Conservation (phyloP, 2,797 vertebrate genomes). For the Propithecus deckenii region DNA sequence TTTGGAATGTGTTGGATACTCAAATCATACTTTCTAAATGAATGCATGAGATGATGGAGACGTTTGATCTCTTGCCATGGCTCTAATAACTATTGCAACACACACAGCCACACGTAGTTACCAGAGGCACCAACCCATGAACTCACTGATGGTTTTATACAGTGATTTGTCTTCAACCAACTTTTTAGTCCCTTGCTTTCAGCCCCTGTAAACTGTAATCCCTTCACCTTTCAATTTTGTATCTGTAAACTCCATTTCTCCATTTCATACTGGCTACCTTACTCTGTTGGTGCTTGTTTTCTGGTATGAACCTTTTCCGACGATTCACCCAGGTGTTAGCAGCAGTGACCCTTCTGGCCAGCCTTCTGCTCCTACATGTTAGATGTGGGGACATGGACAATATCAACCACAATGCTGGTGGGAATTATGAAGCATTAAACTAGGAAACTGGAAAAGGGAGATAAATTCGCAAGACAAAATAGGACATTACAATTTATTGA, state of each 20-base stretch:
- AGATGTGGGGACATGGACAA: not conserved
- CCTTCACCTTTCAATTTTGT: not conserved
- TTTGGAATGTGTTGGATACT: not conserved
- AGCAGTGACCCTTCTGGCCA: not conserved
- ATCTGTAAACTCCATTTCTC: not conserved
- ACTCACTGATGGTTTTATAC: not conserved
- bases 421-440: not conserved
- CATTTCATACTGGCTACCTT: not conserved
- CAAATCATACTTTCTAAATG: not conserved
- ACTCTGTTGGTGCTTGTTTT: not conserved
- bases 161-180: not conserved
- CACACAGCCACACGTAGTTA: not conserved
- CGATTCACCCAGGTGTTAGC: not conserved
- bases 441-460: not conserved
- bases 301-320: not conserved
- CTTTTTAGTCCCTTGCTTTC: not conserved
- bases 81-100: not conserved
- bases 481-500: not conserved
- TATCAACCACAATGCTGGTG: not conserved
- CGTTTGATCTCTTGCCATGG: not conserved
- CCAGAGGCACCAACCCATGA: not conserved
- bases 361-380: not conserved
- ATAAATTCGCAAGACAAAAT: not conserved
- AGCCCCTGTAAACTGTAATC: not conserved
- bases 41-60: not conserved